Base-by-base conservation (phyloP, 2,113 vertebrate species). In the Stegastes partitus region DNA sequence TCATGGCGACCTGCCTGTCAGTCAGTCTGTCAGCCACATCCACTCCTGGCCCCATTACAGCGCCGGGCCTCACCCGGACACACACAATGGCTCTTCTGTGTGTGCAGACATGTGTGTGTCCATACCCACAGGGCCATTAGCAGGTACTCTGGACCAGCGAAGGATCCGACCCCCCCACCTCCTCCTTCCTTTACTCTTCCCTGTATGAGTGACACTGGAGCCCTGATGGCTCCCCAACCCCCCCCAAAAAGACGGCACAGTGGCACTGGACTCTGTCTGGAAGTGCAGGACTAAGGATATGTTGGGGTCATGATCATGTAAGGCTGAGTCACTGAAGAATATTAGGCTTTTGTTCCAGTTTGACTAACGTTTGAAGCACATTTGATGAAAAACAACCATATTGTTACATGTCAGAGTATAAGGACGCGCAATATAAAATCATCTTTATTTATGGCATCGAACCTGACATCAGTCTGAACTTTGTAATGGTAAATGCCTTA, bases 11-110 rank as follows among this genome's bases (percentile, higher is more conserved):
- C 75, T 5, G 49, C 83, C 86, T 85, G 88, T 90, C 93, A 84
- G 53, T 91, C 87, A 78, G 90, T 93, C 91, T 93, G 91, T 92
- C 90, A 92, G 78, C 86, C 81, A 82, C 90, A 71, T 91, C 92
- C 86, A 89, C 87, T 89, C 66, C 74, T 50, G 74, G 68, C 63
- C 68, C 81, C 85, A 86, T 88, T 88, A 88, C 79, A 83, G 62
- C 55, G 25, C 68, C 19, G 49, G 59, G 62, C 71, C 83, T 64
- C 77, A 44, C 77, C 74, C 56, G 0, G 44, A 74, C 75, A 54
- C 76, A 45, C 83, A 93, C 92, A 93, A 93, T 87, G 87, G 79
- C 54, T 56, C 86, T 53, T 89, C 88, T 93, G 87, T 93, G 58
- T 57, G 83, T 72, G 79, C 47, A 37, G 77, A 58, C 65, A 50